Base-by-base conservation (phyloP, 2,888 invertebrate species). In the Agriotes lineatus region DNA sequence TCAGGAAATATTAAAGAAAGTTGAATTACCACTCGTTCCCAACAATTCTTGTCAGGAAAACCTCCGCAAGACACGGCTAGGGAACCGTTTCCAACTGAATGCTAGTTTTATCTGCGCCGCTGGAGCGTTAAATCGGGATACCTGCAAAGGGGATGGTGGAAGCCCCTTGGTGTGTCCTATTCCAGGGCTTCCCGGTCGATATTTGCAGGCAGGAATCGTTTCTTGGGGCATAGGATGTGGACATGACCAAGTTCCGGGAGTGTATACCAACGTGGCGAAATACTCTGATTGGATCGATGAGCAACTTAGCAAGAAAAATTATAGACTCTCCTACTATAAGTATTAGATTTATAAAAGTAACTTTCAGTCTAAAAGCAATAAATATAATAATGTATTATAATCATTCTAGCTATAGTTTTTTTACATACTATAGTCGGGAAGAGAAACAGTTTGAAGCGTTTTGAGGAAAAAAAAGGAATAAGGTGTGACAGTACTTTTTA, bases 91-190 rank as follows among this genome's bases (percentile, higher is more conserved):
- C 79, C 77, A 84, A 39, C 85, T 94, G 4, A 88, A 93, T 75
- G 78, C 85, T 0, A 89, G 89, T 0, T 93, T 93, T 79, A 87
- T 93, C 67, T 94, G 94, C 77, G 94, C 94, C 0, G 92, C 92
- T 0, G 93, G 93, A 0, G 91, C 91, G 75, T 76, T 82, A 0
- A 90, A 88, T 10, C 88, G 87, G 69, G 93, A 93, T 74, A 90
- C 91, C 0, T 93, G 94, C 83, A 88, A 87, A 77, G 90, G 72
- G 3, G 94, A 94, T 78, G 93, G 93, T 0, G 94, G 94, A 0
- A 90, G 92, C 3, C 92, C 93, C 0, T 83, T 94, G 9, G 91
- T 91, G 0, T 94, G 94, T 73, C 90, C 91, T 1, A 82, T 90
- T 52, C 82, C 82, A 69, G 86, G 86, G 54, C 74, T 81, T 60